Conservation (phyloP, 2,888 invertebrate genomes). For the Ectemnius lituratus region DNA sequence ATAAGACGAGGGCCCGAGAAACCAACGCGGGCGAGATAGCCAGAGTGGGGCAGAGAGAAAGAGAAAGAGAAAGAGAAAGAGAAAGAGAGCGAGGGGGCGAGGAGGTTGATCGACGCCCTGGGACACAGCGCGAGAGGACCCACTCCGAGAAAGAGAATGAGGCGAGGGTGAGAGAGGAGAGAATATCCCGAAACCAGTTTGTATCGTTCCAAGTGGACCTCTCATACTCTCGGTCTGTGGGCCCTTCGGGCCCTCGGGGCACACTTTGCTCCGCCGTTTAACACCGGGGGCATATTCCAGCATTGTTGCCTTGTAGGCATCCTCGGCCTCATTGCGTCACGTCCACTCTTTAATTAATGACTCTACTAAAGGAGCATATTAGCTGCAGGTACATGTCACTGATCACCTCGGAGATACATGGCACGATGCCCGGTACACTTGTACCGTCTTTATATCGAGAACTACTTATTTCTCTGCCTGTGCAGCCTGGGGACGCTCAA, state of each 20-base stretch:
- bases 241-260: constrained; percentile 37
- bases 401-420: not conserved
- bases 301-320: constrained; percentile 45
- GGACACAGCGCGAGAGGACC: constrained; percentile 21
- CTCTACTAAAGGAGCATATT: constrained; percentile 17
- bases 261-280: constrained; percentile 54
- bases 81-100: constrained; percentile 15
- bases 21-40: constrained; percentile 30
- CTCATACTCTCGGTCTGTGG: constrained; percentile 36
- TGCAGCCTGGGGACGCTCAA: too few species aligned
- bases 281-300: constrained; percentile 58
- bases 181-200: constrained; percentile 65
- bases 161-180: constrained; percentile 36
- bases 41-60: too few species aligned
- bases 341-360: constrained; percentile 56
- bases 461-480: too few species aligned
- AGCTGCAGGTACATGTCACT: too few species aligned
- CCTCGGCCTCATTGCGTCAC: constrained; percentile 37
- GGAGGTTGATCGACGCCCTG: constrained; percentile 63
- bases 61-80: too few species aligned
- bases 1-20: constrained; percentile 59
- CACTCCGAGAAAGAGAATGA: constrained; percentile 50
- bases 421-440: not conserved
- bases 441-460: too few species aligned
- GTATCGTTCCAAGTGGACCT: constrained; percentile 49